Base-by-base conservation (phyloP, 35 echinoderm and acorn worm species). In the Ophiothrix spiculata region DNA sequence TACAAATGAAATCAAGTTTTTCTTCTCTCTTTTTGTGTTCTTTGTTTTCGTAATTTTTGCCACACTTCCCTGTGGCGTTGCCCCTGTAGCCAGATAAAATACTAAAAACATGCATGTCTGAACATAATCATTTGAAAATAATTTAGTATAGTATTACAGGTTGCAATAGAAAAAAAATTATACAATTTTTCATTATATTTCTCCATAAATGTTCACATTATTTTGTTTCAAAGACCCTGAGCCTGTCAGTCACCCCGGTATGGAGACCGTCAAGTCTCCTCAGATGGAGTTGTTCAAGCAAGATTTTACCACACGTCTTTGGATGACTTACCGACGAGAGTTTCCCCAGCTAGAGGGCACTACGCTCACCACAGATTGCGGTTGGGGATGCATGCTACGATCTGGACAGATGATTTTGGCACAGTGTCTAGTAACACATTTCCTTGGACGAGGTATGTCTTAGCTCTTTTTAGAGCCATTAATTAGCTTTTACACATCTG, bases 311-410 rank as follows among this genome's bases (percentile, higher is more conserved):
- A 91, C 92, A 28, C 85, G 92, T 11, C 80, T 99, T 37, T 99
- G 96, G 96, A 40, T 99, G 92, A 99, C 96, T 0, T 99, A 99
- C 39, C 81, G 96, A 0, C 81, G 96, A 39, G 96, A 99, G 38
- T 99, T 99, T 84, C 96, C 91, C 37, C 89, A 91, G 39, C 78
- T 99, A 35, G 93, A 89, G 29, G 96, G 96, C 31, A 94, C 96
- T 1, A 83, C 78, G 1, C 86, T 94, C 25, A 99, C 96, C 33
- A 99, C 89, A 12, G 96, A 99, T 56, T 99, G 96, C 80, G 96
- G 96, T 0, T 99, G 96, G 96, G 96, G 96, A 33, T 99, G 96
- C 79, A 99, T 99, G 96, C 96, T 99, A 4, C 56, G 96, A 21
- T 94, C 92, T 69, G 96, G 96, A 16, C 96, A 99, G 83, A 99